Percentiles rank a stretch among this genome's conserved stretches.
Evolutionary conservation across 2,113 vertebrate species (phyloP).

Genomic region (Platichthys flesus): DNA sequence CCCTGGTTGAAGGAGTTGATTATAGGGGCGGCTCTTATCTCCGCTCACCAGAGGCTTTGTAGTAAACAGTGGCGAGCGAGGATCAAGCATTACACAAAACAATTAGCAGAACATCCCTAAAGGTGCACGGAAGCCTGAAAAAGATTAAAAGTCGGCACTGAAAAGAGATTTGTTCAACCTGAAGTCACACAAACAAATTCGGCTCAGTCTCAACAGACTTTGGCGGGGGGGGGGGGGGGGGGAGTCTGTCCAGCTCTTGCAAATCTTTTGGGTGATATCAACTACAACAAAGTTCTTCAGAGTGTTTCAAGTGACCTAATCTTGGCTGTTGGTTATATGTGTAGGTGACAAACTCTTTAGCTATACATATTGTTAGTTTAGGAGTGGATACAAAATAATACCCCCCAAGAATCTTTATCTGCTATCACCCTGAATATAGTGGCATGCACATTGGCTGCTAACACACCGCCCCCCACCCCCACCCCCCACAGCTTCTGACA

Average conservation of each 20-base stretch:
- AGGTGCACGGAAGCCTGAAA: slow-evolving; percentile 26
- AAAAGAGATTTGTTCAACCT: slow-evolving; percentile 26
- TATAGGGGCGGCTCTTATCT: slow-evolving; percentile 41
- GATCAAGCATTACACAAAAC: slow-evolving; percentile 24
- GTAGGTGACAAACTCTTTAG: no score
- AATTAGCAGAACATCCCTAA: slow-evolving; percentile 39
- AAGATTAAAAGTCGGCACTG: slow-evolving; percentile 20
- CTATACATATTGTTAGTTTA: no score
- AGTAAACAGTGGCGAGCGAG: slow-evolving; percentile 31
- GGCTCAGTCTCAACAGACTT: background rate
- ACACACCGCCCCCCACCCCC: no score
- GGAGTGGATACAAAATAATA: no score
- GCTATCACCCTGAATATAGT: no score
- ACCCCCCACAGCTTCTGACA: no score
- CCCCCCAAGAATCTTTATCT: background rate
- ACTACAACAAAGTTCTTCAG: background rate
- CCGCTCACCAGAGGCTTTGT: slow-evolving; percentile 31
- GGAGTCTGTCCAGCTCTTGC: slow-evolving; percentile 3
- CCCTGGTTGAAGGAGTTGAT: slow-evolving; percentile 24
- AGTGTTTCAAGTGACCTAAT: no score
- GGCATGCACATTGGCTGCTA: no score
- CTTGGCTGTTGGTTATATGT: no score
- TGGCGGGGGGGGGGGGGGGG: background rate
- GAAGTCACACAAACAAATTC: slow-evolving; percentile 5
- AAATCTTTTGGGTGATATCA: slow-evolving; percentile 15